Conservation (phyloP, 2,113 vertebrate species). For the Pituophis catenifer region DNA sequence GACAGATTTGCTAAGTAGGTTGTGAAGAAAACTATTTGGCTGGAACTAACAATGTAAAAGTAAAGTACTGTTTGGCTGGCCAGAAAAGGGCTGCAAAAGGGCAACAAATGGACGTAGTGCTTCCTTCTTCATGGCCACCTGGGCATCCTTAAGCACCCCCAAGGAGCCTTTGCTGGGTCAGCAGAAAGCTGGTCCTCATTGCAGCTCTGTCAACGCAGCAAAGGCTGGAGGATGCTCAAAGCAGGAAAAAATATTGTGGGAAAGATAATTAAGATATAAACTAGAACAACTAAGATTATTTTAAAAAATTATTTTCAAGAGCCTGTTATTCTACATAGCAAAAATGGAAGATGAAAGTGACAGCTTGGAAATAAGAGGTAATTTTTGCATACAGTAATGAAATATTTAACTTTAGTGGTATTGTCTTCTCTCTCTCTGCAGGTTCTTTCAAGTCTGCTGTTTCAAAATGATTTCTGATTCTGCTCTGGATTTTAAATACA, state of each 20-base stretch:
- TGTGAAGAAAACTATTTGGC: neutral
- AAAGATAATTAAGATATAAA: neutral
- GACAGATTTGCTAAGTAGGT: neutral
- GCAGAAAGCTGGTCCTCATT: neutral
- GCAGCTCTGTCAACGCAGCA: neutral
- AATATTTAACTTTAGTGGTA: neutral
- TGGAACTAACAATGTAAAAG: neutral
- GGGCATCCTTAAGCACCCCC: neutral
- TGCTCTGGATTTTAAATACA: neutral
- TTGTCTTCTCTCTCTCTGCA: neutral
- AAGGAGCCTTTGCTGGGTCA: neutral
- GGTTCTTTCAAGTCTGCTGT: neutral
- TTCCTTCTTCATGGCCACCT: neutral
- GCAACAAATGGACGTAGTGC: neutral
- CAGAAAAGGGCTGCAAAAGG: neutral
- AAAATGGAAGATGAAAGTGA: neutral
- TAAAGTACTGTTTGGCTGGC: neutral
- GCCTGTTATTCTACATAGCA: neutral
- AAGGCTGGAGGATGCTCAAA: neutral
- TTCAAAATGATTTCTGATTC: neutral
- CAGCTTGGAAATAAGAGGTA: conserved; percentile 26
- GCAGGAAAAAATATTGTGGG: neutral
- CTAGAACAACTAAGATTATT: neutral
- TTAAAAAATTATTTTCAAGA: neutral
- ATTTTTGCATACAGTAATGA: neutral